Conservation (phyloP, 2,888 invertebrate species). For the Ferrisia virgata region DNA sequence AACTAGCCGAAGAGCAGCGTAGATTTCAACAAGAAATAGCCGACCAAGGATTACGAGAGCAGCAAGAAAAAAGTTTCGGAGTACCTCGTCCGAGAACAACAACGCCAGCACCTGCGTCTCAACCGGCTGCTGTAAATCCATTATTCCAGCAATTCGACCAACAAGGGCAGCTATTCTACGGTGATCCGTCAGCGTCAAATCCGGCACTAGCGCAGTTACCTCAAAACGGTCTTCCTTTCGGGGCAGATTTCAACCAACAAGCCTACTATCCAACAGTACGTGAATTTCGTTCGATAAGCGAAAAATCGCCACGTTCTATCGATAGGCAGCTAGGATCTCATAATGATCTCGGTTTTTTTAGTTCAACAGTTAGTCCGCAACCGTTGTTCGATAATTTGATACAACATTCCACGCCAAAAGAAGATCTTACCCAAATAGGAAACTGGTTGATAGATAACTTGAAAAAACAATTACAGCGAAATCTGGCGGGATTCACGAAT, state of each 20-base stretch:
- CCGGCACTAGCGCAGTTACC: background rate
- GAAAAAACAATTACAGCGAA: background rate
- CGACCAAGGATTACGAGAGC: conserved; percentile 36
- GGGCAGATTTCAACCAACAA: background rate
- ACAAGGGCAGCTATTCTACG: background rate
- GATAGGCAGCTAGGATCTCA: conserved; percentile 18
- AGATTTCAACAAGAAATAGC: conserved; percentile 42
- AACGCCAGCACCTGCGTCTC: background rate
- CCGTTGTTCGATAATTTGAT: background rate
- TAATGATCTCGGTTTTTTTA: conserved; percentile 19
- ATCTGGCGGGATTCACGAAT: background rate
- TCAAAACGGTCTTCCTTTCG: background rate
- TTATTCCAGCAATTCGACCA: conserved; percentile 17
- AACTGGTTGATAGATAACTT: conserved; percentile 21
- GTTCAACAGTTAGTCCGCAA: conserved; percentile 27
- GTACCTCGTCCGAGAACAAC: conserved; percentile 9
- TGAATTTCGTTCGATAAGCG: conserved; percentile 29
- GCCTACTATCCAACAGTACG: conserved; percentile 9
- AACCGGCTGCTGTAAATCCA: background rate
- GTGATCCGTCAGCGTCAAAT: background rate
- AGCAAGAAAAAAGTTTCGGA: conserved; percentile 15
- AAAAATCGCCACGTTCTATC: conserved; percentile 22
- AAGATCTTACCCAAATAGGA: conserved; percentile 25
- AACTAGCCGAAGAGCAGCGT: conserved; percentile 31
- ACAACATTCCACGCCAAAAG: conserved; percentile 4